Base-by-base conservation (phyloP, 1,140 invertebrate genomes). In the Drosophila lacteicornis region DNA sequence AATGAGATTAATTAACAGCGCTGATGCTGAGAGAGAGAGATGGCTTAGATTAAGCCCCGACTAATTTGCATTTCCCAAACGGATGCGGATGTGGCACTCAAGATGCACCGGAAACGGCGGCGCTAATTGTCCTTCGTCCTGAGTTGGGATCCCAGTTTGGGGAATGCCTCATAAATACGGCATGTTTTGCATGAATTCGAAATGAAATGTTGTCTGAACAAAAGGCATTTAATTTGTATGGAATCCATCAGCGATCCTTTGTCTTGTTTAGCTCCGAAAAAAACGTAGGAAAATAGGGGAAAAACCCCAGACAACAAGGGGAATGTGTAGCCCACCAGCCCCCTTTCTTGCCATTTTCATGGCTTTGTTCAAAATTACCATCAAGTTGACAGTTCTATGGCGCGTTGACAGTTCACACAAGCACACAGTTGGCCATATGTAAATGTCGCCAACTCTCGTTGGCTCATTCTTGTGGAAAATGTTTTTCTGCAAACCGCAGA, bases 351-450 rank as follows among this genome's bases (percentile, higher is more conserved):
- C 77, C 60, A 70, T 73, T 91, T 91, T 91, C 79, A 88, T 82
- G 71, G 81, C 88, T 82, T 82, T 88, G 80, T 85, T 88, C 78
- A 84, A 65, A 91, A 91, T 85, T 88, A 83, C 83, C 88, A 91
- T 91, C 90, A 91, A 91, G 88, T 91, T 91, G 88, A 91, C 88
- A 91, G 88, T 91, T 91, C 90, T 91, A 88, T 91, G 90, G 88
- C 88, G 90, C 84, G 88, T 84, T 91, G 88, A 91, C 88, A 91
- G 84, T 90, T 91, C 84, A 53, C 87, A 79, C 75, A 88, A 47
- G 83, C 65, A 80, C 60, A 79, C 43, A 53, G 33, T 38, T 42
- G 45, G 74, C 63, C 82, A 80, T 91, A 91, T 91, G 88, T 82
- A 91, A 91, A 91, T 91, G 79, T 73, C 76, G 71, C 69, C 73